Evolutionary conservation across 2,113 vertebrate species (phyloP), one percentile per base, ranked within the genome.

Genomic region (Urocynchramus pylzowi): DNA sequence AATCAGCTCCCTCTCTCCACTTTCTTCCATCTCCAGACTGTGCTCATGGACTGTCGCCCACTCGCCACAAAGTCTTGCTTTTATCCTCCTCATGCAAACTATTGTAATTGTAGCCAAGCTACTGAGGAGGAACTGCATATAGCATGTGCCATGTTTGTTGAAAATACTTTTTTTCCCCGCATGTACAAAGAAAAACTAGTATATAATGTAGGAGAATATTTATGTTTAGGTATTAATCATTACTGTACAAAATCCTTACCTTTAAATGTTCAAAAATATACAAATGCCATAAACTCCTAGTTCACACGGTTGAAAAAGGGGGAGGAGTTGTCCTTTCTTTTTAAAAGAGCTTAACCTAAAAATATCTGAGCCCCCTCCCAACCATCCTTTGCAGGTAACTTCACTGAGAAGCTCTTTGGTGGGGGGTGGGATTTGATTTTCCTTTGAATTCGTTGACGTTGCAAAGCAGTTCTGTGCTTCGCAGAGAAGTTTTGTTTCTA

Each of bases 141-240:
- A 94, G 96, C 97, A 98, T 98, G 98, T 98, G 98, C 98, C 98
- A 98, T 97, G 96, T 98, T 98, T 97, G 92, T 95, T 96, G 96
- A 97, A 97, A 95, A 97, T 97, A 97, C 95, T 84, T 97, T 97
- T 97, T 97, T 96, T 5, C 87, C 93, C 97, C 96, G 98, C 98
- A 98, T 98, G 98, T 98, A 97, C 97, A 98, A 95, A 97, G 84
- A 65, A 93, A 95, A 97, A 95, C 96, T 98, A 97, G 97, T 97
- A 97, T 97, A 97, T 96, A 95, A 97, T 76, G 96, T 98, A 98
- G 98, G 97, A 98, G 82, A 97, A 96, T 97, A 98, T 98, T 97
- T 97, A 97, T 97, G 97, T 98, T 98, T 98, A 98, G 98, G 97
- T 98, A 98, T 97, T 98, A 98, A 98, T 97, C 97, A 94, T 98